Conservation (phyloP, 2,888 invertebrate species). For the Parnassius apollo region DNA sequence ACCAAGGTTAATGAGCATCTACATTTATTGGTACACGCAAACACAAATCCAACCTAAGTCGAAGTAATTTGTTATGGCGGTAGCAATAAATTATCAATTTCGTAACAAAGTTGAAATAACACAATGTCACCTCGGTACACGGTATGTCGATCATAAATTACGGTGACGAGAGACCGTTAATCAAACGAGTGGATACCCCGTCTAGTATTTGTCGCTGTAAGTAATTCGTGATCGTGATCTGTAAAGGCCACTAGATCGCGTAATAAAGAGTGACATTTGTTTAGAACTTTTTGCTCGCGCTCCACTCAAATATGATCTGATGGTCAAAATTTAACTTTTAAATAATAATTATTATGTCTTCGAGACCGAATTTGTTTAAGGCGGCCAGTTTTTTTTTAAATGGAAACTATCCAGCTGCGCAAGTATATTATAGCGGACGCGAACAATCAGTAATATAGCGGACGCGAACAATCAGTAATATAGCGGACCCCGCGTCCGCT, state of each 20-base stretch:
- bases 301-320: background rate
- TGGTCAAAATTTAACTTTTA: too few species aligned
- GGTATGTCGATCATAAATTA: conserved; percentile 33
- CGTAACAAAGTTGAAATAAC: conserved; percentile 32
- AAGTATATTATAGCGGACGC: too few species aligned
- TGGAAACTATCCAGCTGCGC: too few species aligned
- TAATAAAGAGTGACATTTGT: conserved; percentile 1
- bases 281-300: background rate
- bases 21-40: too few species aligned
- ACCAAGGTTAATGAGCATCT: too few species aligned
- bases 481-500: too few species aligned
- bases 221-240: conserved; percentile 21
- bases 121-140: conserved; percentile 30
- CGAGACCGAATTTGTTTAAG: too few species aligned
- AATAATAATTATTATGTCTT: too few species aligned
- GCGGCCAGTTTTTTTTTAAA: too few species aligned
- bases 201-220: conserved; percentile 20
- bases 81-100: conserved; percentile 37
- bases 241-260: conserved; percentile 17
- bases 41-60: background rate
- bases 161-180: conserved; percentile 32
- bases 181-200: conserved; percentile 32
- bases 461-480: too few species aligned
- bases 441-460: too few species aligned
- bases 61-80: conserved; percentile 33